These are phyloP conservation scores for Lontra canadensis DNA, from an alignment of 2,113 vertebrate genomes.

Conservation along the genomic window DNA sequence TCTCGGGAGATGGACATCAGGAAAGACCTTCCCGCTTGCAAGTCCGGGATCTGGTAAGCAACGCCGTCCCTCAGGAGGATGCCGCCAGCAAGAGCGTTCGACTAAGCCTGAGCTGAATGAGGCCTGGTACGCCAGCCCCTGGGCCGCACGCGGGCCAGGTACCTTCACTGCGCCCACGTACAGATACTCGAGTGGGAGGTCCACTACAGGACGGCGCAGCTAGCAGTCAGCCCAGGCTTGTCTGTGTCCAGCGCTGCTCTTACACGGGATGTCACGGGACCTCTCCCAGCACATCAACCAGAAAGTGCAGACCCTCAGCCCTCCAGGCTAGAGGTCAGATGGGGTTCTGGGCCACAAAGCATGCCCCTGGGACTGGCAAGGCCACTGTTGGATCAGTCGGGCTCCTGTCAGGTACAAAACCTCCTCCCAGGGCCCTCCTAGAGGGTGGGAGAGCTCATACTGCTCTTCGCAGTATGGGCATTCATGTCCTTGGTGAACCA, in stretches of 20 bases:
- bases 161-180: fast-evolving
- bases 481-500: background rate
- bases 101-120: background rate
- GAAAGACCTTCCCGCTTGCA: background rate
- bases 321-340: background rate
- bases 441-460: background rate
- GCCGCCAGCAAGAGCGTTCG: background rate
- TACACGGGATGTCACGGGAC: fast-evolving
- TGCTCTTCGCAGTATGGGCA: background rate
- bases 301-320: background rate
- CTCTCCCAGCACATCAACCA: background rate
- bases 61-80: background rate
- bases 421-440: no score
- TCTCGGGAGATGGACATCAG: background rate
- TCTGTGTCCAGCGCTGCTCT: background rate
- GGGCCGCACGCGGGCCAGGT: background rate
- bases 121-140: background rate
- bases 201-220: background rate
- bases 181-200: background rate
- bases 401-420: background rate
- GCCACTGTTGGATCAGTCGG: background rate
- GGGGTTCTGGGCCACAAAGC: background rate
- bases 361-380: background rate
- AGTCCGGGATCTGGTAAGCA: background rate
- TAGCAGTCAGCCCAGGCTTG: background rate